Percentiles rank a stretch among this genome's conserved stretches.
Evolutionary conservation across 2,113 vertebrate species (phyloP).

Genomic region (Tenebrosternarchus preto): DNA sequence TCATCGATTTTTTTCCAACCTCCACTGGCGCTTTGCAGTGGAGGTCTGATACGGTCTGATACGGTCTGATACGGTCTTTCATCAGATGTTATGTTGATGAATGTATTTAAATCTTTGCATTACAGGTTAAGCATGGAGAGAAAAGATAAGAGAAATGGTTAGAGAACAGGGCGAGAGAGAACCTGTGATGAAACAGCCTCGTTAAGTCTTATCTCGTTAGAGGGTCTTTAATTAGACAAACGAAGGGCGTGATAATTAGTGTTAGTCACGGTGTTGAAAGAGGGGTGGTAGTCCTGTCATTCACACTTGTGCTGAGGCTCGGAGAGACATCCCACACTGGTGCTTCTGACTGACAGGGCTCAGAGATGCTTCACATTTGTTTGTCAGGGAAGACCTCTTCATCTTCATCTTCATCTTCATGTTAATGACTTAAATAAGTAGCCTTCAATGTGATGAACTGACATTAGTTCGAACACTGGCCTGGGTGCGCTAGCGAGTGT

Average conservation of each 20-base stretch:
- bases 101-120: conserved; percentile 15
- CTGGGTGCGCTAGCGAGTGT: too few species aligned
- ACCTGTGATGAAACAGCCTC: conserved; percentile 33
- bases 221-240: conserved; percentile 52
- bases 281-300: conserved; percentile 35
- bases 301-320: conserved; percentile 30
- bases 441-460: too few species aligned
- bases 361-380: too few species aligned
- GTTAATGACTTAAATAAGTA: too few species aligned
- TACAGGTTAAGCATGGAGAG: conserved; percentile 12
- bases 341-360: not conserved
- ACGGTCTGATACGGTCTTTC: too few species aligned
- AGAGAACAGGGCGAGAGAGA: conserved; percentile 3
- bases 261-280: conserved; percentile 49
- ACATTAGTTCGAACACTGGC: too few species aligned
- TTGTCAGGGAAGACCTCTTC: too few species aligned
- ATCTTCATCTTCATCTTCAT: too few species aligned
- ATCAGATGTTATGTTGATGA: too few species aligned
- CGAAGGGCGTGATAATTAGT: conserved; percentile 57
- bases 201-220: conserved; percentile 42
- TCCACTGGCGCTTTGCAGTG: not conserved
- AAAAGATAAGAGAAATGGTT: conserved; percentile 24
- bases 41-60: too few species aligned
- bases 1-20: not conserved
- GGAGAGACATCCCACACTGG: not conserved